phyloP scores from a whole-genome alignment of 2,888 invertebrate species.

The Cataglyphis livida region DNA sequence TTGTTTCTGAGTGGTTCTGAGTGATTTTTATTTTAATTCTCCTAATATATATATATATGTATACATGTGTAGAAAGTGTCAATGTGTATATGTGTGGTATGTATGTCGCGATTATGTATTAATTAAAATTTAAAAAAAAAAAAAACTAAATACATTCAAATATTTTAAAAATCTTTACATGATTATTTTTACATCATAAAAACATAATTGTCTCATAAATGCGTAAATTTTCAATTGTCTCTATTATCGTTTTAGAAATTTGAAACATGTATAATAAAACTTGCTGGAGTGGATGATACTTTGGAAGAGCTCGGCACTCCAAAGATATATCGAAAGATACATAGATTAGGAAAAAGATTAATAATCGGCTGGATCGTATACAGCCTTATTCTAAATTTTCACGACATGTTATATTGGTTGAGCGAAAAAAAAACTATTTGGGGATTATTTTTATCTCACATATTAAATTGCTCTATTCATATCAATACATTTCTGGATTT shows the following conservation, averaged over 20 bases:
- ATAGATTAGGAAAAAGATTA: neutral
- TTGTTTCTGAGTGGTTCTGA: too few relatives aligned
- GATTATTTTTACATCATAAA: neutral
- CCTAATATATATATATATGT: too few relatives aligned
- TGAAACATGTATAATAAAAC: neutral
- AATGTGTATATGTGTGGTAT: too few relatives aligned
- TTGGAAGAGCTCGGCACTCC: neutral
- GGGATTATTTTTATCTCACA: neutral
- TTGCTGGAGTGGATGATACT: neutral
- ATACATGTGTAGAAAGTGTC: too few relatives aligned
- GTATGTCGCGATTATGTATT: neutral
- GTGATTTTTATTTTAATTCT: too few relatives aligned
- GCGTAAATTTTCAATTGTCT: neutral
- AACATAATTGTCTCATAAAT: neutral
- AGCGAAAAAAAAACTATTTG: neutral
- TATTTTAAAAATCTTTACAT: neutral
- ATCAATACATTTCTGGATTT: constrained; percentile 1
- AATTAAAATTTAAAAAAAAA: neutral
- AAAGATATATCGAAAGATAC: neutral
- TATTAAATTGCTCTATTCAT: neutral
- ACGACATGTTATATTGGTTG: neutral
- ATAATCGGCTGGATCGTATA: neutral
- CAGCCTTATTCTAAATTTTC: neutral
- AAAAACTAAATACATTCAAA: neutral
- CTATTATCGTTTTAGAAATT: neutral